A percentile compares a stretch with the other conserved stretches of the same genome.
Evolutionary conservation across 2,113 vertebrate genomes (phyloP).

Genomic region (Dascyllus trimaculatus): DNA sequence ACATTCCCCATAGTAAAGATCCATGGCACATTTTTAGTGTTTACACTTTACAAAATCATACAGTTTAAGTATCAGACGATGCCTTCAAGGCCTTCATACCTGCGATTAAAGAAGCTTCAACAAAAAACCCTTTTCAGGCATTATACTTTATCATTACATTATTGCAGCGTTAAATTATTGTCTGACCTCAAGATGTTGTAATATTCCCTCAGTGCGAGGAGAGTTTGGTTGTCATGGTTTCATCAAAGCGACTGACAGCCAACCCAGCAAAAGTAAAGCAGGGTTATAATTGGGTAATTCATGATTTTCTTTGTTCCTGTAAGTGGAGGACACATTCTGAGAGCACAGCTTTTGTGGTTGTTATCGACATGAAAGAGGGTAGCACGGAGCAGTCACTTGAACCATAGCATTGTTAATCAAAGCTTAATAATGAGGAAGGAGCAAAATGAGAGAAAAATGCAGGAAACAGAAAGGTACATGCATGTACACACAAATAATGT

Average conservation of each 20-base stretch:
- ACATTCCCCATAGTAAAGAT: too few relatives aligned
- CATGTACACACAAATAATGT: background rate
- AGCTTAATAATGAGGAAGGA: background rate
- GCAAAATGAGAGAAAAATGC: background rate
- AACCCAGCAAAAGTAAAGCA: background rate
- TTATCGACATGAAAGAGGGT: background rate
- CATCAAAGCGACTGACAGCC: conserved; percentile 33
- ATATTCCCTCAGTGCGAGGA: background rate
- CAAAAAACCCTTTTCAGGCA: background rate
- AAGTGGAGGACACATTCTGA: conserved; percentile 10
- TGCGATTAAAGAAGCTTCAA: background rate
- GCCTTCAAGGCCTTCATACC: too few relatives aligned
- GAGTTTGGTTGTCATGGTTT: conserved; percentile 42
- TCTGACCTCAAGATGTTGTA: conserved; percentile 7
- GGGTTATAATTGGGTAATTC: conserved; percentile 28
- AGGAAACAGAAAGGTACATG: background rate
- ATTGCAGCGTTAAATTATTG: conserved; percentile 9
- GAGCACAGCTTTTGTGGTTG: background rate
- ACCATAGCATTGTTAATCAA: conserved; percentile 1
- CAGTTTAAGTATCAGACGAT: background rate
- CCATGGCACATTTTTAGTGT: background rate
- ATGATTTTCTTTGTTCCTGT: background rate
- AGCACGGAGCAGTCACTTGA: background rate
- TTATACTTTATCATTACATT: conserved; percentile 11
- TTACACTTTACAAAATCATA: background rate